Percentiles rank a stretch among this genome's conserved stretches.
Evolutionary conservation across 2,797 vertebrate genomes (phyloP).

Genomic region (Diplodus sargus): DNA sequence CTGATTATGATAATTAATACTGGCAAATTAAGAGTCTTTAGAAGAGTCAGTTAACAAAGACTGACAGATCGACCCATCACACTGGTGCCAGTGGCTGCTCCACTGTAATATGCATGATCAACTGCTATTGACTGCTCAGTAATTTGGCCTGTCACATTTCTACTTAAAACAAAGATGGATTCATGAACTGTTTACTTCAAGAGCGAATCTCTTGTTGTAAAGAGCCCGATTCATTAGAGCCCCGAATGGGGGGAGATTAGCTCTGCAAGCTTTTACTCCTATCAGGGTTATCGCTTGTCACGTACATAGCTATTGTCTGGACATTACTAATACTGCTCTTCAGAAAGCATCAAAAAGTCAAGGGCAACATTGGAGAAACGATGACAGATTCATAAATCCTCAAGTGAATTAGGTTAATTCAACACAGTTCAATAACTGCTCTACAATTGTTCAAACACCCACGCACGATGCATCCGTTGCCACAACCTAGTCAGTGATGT

Average conservation of each 20-base stretch:
- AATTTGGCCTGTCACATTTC: constrained; percentile 37
- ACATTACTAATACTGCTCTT: constrained; percentile 9
- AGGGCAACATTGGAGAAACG: constrained; percentile 49
- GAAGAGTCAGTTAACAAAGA: constrained; percentile 26
- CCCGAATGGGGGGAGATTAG: constrained; percentile 25
- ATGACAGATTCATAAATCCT: constrained; percentile 56
- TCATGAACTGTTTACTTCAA: constrained; percentile 4
- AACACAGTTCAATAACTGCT: neutral
- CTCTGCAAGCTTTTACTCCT: constrained; percentile 9
- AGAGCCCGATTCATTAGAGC: constrained; percentile 30
- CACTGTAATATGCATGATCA: constrained; percentile 24
- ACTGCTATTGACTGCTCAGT: constrained; percentile 10
- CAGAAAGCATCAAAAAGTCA: constrained; percentile 4
- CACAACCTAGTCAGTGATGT: neutral
- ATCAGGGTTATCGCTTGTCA: neutral
- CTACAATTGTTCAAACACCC: neutral
- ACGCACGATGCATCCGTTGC: neutral
- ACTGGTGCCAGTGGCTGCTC: constrained; percentile 1
- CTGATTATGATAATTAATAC: constrained; percentile 24
- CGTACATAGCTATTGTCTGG: constrained; percentile 2
- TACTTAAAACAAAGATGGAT: constrained; percentile 20
- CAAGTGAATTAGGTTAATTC: constrained; percentile 5
- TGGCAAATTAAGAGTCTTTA: constrained; percentile 34
- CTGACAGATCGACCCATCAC: constrained; percentile 23
- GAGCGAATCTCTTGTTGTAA: constrained; percentile 14